Percentiles rank a stretch among this genome's conserved stretches.
These are phyloP conservation scores for Diaprepes abbreviatus DNA, from an alignment of 2,888 invertebrate species.

Conservation along the genomic window DNA sequence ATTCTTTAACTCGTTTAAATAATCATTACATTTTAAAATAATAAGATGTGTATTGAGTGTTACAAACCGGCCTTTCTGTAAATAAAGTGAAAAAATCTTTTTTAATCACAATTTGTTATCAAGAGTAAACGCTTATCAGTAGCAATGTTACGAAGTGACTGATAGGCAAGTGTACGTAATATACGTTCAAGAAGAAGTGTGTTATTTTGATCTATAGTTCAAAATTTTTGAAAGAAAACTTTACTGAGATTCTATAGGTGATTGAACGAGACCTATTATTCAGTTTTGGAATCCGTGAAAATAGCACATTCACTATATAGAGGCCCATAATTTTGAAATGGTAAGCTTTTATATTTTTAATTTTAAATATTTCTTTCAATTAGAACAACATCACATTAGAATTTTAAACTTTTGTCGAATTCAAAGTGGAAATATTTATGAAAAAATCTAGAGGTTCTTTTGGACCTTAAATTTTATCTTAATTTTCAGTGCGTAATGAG, in stretches of 20 bases:
- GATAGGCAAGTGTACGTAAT: conserved; percentile 35
- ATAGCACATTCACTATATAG: background rate
- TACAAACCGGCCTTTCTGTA: conserved; percentile 23
- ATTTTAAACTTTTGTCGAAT: no score
- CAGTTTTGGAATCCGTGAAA: background rate
- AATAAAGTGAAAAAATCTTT: conserved; percentile 37
- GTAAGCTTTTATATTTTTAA: conserved; percentile 38
- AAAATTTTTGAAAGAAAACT: background rate
- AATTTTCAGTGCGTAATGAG: no score
- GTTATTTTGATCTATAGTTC: conserved; percentile 28
- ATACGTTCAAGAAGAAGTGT: conserved; percentile 35
- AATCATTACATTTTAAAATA: conserved; percentile 11
- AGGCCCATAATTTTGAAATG: conserved; percentile 30
- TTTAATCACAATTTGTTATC: conserved; percentile 43
- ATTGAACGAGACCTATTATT: background rate
- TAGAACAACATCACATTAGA: no score
- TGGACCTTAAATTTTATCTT: no score
- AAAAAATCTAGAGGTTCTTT: no score
- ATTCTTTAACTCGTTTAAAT: background rate
- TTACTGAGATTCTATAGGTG: no score
- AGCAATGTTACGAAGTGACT: conserved; percentile 32
- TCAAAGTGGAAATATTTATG: no score
- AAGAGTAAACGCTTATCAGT: conserved; percentile 39
- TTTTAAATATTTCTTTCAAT: no score
- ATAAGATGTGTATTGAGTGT: background rate